These are phyloP conservation scores for Anguilla obscura DNA, from an alignment of 2,797 vertebrate genomes.

Conservation along the genomic window DNA sequence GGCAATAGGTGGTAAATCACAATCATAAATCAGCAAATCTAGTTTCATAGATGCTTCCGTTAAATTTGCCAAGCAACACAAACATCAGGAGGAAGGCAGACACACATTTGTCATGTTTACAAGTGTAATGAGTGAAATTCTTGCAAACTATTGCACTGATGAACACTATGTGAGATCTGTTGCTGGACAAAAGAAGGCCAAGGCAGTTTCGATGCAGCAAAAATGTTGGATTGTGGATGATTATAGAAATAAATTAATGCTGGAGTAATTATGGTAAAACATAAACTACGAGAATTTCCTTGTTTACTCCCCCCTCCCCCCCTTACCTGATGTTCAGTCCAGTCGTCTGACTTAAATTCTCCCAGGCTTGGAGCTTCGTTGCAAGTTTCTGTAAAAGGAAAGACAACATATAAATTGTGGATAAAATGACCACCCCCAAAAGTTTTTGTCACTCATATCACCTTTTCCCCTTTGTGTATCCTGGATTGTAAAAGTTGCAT, in stretches of 20 bases:
- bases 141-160: not conserved
- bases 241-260: not conserved
- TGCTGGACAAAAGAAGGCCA: not conserved
- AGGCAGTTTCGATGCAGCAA: not conserved
- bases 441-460: not conserved
- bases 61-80: not conserved
- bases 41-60: not conserved
- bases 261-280: not conserved
- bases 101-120: not conserved
- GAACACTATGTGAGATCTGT: not conserved
- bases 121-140: not conserved
- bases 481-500: not conserved
- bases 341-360: slow-evolving; percentile 81
- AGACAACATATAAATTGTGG: slow-evolving; percentile 28
- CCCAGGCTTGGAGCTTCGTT: slow-evolving; percentile 84
- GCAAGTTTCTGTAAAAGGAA: slow-evolving; percentile 73
- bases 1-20: not conserved
- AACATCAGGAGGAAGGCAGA: not conserved
- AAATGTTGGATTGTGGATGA: not conserved
- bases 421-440: not conserved
- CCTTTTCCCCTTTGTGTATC: not conserved
- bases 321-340: slow-evolving; percentile 89
- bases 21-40: too few relatives aligned
- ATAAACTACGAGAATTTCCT: not conserved
- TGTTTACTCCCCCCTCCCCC: not conserved